Evolutionary conservation across 1,140 invertebrate species (phyloP), one percentile per base, ranked within the genome.

Genomic region (Nephila pilipes): DNA sequence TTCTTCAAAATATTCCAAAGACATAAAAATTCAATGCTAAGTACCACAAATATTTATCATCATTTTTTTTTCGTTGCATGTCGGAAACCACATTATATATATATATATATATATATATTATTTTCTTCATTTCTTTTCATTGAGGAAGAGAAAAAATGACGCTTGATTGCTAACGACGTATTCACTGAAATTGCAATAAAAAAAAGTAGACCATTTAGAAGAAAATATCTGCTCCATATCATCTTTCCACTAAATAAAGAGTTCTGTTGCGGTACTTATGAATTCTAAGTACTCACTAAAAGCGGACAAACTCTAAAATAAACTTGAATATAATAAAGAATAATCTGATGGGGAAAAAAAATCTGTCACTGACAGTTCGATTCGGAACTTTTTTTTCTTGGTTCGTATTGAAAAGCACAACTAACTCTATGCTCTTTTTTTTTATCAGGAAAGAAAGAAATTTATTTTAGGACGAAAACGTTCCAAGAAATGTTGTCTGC

Each of bases 171-270:
- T 25, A 25, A 29, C 3, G 25, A 65, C 14, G 25, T 14, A 65
- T 65, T 25, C 60, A 29, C 22, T 65, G 12, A 65, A 63, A n/a
- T 14, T 20, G 22, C 3, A 63, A 29, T 12, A 14, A 5, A 20
- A 14, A 10, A 25, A 63, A 25, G 25, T 25, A 60, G 5, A n/a
- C 8, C 3, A 46, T 46, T 46, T 46, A 46, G 0, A 46, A 10
- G 46, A 25, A 65, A 29, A 65, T 65, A 25, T 65, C 63, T 65
- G 63, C 22, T 25, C 63, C 63, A 65, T 6, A 65, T 65, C 22
- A 65, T 65, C 63, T 65, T 65, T 65, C n/a, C 22, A 25, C 63
- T n/a, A 65, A 65, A 65, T 65, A 65, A 46, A 46, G 46, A 46
- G 6, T 10, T 65, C 63, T 65, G 4, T 29, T 65, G 25, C 8